Base-by-base conservation (phyloP, 2,888 invertebrate species). In the Amaurobius ferox region DNA sequence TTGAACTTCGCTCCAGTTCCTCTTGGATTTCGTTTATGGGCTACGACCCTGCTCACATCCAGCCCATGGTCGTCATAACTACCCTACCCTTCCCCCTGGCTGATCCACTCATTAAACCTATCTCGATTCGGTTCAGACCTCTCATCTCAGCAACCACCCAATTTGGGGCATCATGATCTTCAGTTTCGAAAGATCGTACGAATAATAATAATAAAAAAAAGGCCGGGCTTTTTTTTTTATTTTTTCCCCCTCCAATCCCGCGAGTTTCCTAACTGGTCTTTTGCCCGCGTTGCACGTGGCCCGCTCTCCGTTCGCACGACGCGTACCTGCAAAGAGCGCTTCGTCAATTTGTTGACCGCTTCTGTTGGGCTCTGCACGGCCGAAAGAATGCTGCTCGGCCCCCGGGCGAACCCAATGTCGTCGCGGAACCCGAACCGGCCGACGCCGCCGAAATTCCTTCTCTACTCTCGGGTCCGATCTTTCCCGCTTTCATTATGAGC, bases 321-420 rank as follows among this genome's bases (percentile, higher is more conserved):
- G 9, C 55, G 23, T 55, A 72, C 79, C 72, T 61, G 79, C 72
- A 64, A 71, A 44, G 28, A 40, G 32, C 26, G 35, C 29, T 55
- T 16, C 29, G 79, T 67, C 79, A 79, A 79, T 79, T 79, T 79
- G 71, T 64, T 77, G 77, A 77, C 67, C 66, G 67, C 55, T 55
- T 40, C 64, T 26, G 68, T 39, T 23, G 40, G 64, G 44, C 28
- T 11, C 30, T 39, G n/a, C n/a, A 44, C 67, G 68, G 77, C 74
- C 64, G 81, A 44, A 71, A 44, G 83, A 83, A 83, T 83, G 83
- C 76, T n/a, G 79, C 62, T 30, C 55, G 67, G 71, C 77, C 83
- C 83, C 77, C 76, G 76, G 83, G 76, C 64, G 76, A 77, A 83
- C 55, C 55, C 55, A 55, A 55, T 55, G 55, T 55, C 55, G 55